Percentiles rank a stretch among this genome's conserved stretches.
These are phyloP conservation scores for Pectinophora gossypiella DNA, from an alignment of 1,140 invertebrate genomes.

Conservation along the genomic window DNA sequence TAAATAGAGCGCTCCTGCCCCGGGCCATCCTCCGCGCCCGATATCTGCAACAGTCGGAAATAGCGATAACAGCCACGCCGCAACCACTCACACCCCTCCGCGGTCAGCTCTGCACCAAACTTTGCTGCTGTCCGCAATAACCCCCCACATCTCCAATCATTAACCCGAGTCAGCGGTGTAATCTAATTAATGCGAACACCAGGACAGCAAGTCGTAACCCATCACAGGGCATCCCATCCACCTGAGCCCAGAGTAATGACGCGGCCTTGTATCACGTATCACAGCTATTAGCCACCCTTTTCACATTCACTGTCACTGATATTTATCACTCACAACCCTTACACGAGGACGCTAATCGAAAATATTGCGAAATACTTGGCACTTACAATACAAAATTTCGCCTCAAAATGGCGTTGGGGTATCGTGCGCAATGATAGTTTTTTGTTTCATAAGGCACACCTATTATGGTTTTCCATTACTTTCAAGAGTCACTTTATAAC, in stretches of 20 bases:
- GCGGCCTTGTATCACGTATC: conserved; percentile 24
- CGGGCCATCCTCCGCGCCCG: conserved; percentile 66
- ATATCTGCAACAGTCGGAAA: conserved; percentile 71
- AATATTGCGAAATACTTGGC: conserved; percentile 75
- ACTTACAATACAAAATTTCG: conserved; percentile 75
- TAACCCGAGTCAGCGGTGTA: conserved; percentile 32
- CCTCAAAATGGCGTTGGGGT: conserved; percentile 75
- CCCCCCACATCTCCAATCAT: conserved; percentile 17
- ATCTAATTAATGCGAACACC: conserved; percentile 66
- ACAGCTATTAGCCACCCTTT: conserved; percentile 22
- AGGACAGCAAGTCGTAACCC: conserved; percentile 48
- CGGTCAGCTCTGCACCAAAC: conserved; percentile 9
- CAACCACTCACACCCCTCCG: conserved; percentile 10
- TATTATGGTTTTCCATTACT: conserved; percentile 58
- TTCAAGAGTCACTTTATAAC: conserved; percentile 42
- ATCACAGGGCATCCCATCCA: conserved; percentile 45
- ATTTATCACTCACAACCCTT: conserved; percentile 31
- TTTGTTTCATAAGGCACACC: conserved; percentile 71
- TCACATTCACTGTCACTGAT: conserved; percentile 38
- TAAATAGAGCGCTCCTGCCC: conserved; percentile 55
- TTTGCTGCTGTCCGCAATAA: conserved; percentile 10
- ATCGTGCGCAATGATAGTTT: conserved; percentile 74
- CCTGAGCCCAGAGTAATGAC: conserved; percentile 30
- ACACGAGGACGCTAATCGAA: conserved; percentile 38
- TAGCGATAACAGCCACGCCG: conserved; percentile 63